Conservation (phyloP, 2,113 vertebrate genomes). For the Xerus inauris region DNA sequence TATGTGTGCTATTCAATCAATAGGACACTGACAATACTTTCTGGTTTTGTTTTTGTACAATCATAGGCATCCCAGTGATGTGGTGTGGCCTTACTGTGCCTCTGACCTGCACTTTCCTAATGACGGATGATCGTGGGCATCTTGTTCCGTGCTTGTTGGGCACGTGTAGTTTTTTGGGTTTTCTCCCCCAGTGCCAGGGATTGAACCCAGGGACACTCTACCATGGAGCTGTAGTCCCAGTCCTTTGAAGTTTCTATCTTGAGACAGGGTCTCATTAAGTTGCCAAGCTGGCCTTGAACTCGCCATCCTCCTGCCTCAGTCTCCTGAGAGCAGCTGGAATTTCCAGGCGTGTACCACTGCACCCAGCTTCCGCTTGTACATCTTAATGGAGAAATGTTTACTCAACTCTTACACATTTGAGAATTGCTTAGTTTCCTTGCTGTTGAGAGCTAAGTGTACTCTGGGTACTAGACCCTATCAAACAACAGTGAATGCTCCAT, state of each 20-base stretch:
- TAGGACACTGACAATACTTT: not conserved
- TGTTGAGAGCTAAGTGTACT: not conserved
- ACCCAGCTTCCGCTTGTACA: not conserved
- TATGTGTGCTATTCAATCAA: not conserved
- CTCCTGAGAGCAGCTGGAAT: too few relatives aligned
- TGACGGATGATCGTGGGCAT: not conserved
- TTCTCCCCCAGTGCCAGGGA: not conserved
- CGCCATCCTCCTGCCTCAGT: too few relatives aligned
- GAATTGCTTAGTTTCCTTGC: not conserved
- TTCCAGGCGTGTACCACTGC: too few relatives aligned
- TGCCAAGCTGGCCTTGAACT: too few relatives aligned
- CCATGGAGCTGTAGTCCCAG: too few relatives aligned
- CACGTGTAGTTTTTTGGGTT: not conserved
- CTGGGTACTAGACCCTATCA: not conserved
- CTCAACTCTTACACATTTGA: not conserved
- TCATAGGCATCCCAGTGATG: not conserved
- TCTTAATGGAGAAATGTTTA: not conserved
- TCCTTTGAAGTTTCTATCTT: too few relatives aligned
- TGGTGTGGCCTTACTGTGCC: not conserved
- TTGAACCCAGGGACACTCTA: too few relatives aligned
- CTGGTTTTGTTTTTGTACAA: not conserved
- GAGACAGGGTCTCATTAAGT: too few relatives aligned
- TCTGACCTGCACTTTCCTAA: not conserved
- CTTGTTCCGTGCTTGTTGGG: not conserved
- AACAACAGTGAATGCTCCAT: not conserved